phyloP scores from a whole-genome alignment of 2,113 vertebrate species.

The Salminus brasiliensis region DNA sequence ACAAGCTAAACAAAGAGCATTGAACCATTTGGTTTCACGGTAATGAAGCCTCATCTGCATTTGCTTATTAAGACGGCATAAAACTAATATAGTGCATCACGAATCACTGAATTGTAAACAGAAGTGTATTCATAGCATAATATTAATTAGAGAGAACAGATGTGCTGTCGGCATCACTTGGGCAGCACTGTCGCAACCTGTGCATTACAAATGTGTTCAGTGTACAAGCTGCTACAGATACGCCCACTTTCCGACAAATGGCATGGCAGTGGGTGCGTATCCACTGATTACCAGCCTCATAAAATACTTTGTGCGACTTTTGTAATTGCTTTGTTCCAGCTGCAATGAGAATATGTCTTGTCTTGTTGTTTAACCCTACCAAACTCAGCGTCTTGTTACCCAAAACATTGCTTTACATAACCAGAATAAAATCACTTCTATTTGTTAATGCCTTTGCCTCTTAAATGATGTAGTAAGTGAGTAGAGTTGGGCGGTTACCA shows the following conservation, averaged over 20 bases:
- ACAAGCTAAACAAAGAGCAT: not conserved
- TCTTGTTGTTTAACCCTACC: not conserved
- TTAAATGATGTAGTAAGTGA: too few species aligned
- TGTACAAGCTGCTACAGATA: not conserved
- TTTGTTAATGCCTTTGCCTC: too few species aligned
- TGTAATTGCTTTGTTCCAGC: not conserved
- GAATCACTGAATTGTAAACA: conserved; percentile 34
- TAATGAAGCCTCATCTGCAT: not conserved
- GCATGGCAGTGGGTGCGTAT: conserved; percentile 23
- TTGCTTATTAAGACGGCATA: conserved; percentile 5
- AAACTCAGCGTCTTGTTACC: too few species aligned
- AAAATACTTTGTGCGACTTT: not conserved
- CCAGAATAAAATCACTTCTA: too few species aligned
- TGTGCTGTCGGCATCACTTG: conserved; percentile 60
- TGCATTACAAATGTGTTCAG: conserved; percentile 11
- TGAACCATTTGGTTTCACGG: not conserved
- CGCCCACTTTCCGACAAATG: conserved; percentile 52
- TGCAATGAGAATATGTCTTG: not conserved
- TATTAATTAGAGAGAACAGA: conserved; percentile 64
- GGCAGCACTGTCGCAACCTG: conserved; percentile 39
- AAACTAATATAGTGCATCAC: conserved; percentile 38
- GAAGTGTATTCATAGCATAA: conserved; percentile 42
- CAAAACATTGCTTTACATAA: too few species aligned
- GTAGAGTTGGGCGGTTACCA: too few species aligned
- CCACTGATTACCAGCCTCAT: not conserved